A percentile compares a stretch with the other conserved stretches of the same genome.
Evolutionary conservation across 2,888 invertebrate species (phyloP).

Genomic region (Entomobrya proxima): DNA sequence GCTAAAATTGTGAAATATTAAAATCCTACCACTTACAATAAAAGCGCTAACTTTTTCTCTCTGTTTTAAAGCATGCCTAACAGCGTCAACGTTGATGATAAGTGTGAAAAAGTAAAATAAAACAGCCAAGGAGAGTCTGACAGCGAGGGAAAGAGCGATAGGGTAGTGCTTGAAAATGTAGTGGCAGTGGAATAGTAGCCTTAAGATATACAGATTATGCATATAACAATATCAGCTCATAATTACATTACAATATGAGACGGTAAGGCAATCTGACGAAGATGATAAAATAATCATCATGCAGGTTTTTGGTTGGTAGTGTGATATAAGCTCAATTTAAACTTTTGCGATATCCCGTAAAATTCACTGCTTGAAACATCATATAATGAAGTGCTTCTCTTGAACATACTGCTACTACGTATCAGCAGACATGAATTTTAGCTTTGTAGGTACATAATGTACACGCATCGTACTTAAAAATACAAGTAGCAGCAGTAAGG

Average conservation of each 20-base stretch:
- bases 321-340: conserved; percentile 9
- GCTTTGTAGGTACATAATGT: not conserved
- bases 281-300: conserved; percentile 26
- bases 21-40: not conserved
- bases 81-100: too few species aligned
- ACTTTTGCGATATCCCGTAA: conserved; percentile 8
- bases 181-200: not conserved
- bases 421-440: not conserved
- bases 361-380: not conserved
- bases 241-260: conserved; percentile 24
- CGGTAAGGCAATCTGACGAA: conserved; percentile 1
- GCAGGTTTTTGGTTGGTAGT: not conserved
- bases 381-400: too few species aligned
- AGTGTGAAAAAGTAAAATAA: not conserved
- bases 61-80: too few species aligned
- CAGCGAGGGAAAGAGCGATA: not conserved
- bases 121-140: not conserved
- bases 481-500: not conserved
- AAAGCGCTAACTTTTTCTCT: not conserved
- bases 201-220: not conserved
- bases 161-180: not conserved
- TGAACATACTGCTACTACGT: too few species aligned
- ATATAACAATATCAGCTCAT: not conserved
- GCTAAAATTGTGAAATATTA: not conserved
- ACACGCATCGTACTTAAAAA: not conserved